Conservation (phyloP, 2,113 vertebrate genomes). For the Dicerorhinus sumatrensis region DNA sequence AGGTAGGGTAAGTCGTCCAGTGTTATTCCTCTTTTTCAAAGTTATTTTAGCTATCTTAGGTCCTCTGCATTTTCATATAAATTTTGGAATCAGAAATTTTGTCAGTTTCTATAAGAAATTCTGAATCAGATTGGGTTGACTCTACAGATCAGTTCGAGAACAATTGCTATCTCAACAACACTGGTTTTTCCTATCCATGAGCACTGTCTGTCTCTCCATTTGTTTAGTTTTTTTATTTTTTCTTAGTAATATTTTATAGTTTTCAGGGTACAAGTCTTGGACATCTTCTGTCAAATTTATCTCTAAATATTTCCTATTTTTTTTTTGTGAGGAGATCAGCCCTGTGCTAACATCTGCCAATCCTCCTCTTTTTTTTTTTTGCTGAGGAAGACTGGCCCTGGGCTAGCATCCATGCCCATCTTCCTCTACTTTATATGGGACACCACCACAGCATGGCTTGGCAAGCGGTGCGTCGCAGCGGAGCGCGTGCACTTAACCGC, state of each 20-base stretch:
- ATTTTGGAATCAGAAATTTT: neutral
- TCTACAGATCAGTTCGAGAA: neutral
- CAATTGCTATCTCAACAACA: fast-evolving
- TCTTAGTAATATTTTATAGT: neutral
- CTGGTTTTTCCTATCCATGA: fast-evolving
- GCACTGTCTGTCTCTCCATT: too few species aligned
- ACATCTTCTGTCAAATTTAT: neutral
- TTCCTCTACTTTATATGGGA: too few species aligned
- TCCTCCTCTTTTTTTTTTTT: too few species aligned
- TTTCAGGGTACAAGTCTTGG: neutral
- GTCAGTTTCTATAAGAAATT: neutral
- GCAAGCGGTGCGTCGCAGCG: too few species aligned
- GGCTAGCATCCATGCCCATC: too few species aligned
- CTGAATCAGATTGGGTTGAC: neutral
- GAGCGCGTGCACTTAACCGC: too few species aligned
- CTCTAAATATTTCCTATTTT: neutral
- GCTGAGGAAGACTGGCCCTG: too few species aligned
- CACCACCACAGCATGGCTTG: too few species aligned
- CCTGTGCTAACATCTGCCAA: too few species aligned
- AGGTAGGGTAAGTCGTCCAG: fast-evolving
- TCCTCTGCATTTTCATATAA: neutral
- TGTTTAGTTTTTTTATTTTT: neutral
- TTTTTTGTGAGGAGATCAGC: too few species aligned
- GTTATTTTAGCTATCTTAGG: too few species aligned
- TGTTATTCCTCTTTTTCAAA: neutral